Conservation (phyloP, 2,797 vertebrate genomes). For the Megaceryle alcyon region DNA sequence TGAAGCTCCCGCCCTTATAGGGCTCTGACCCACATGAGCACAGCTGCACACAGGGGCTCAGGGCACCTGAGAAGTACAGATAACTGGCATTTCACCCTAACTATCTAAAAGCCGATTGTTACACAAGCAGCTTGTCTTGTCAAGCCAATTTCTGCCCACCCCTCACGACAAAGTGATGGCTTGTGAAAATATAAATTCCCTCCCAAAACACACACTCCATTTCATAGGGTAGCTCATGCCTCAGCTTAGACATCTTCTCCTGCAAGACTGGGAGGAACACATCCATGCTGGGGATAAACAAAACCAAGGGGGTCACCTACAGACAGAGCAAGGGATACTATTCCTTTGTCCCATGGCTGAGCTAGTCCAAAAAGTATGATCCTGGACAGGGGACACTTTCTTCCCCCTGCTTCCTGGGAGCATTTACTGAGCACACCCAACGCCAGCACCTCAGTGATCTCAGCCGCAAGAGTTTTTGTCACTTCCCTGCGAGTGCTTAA, state of each 20-base stretch:
- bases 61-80: neutral
- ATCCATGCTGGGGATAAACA: neutral
- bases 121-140: neutral
- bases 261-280: neutral
- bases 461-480: neutral
- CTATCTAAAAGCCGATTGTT: neutral
- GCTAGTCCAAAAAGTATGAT: neutral
- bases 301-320: fast-evolving
- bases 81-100: fast-evolving
- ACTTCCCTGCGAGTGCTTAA: neutral
- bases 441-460: fast-evolving
- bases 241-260: neutral
- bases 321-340: neutral
- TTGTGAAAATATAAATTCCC: neutral
- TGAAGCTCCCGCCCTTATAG: fast-evolving
- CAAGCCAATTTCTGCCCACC: neutral
- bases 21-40: neutral
- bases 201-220: fast-evolving
- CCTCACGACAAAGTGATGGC: neutral
- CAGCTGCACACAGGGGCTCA: neutral
- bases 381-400: neutral
- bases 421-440: neutral
- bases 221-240: neutral
- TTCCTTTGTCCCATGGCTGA: neutral
- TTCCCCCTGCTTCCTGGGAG: neutral